Evolutionary conservation across 2,113 vertebrate species (phyloP), one percentile per base, ranked within the genome.

Genomic region (Coptodon rendalli): DNA sequence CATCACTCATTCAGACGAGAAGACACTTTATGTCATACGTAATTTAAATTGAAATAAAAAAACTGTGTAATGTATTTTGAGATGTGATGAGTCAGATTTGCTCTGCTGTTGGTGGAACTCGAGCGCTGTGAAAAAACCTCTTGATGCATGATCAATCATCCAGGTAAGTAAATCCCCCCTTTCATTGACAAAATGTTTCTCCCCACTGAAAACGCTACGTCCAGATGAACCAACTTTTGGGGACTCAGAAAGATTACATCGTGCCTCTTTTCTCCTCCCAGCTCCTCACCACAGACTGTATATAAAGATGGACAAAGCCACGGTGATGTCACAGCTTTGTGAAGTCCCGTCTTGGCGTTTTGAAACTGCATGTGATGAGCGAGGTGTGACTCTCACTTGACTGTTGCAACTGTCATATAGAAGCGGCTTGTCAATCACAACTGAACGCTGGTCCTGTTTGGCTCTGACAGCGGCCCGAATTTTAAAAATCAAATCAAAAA

Each of bases 341-440:
- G 56, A 57, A 57, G 56, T 29, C 56, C 24, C 12, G 12, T 57
- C 56, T 59, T 59, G 56, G 56, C 6, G 4, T 59, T 29, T 29
- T 29, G 56, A 59, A 29, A 16, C 24, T 13, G 24, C 24, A 16
- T 5, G 13, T 5, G 7, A 59, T 59, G 56, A 59, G 24, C 5
- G 12, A 59, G 12, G 56, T 59, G 56, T 5, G 56, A 2, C 4
- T 57, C 24, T 57, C 24, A 57, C 24, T 14, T 14, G 24, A 29
- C 24, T 29, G 56, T 57, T 29, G 24, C 56, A 27, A 0, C 6
- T 24, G 11, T 48, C 45, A 7, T 4, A 50, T 17, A 6, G 6
- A 40, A 11, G 2, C 38, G 10, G 2, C 38, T 40, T 2, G 38
- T 13, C 12, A 0, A 0, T 1, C 56, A 8, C 24, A 29, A 3